phyloP scores from a whole-genome alignment of 2,797 vertebrate genomes.

The Rhodeus uyekii region DNA sequence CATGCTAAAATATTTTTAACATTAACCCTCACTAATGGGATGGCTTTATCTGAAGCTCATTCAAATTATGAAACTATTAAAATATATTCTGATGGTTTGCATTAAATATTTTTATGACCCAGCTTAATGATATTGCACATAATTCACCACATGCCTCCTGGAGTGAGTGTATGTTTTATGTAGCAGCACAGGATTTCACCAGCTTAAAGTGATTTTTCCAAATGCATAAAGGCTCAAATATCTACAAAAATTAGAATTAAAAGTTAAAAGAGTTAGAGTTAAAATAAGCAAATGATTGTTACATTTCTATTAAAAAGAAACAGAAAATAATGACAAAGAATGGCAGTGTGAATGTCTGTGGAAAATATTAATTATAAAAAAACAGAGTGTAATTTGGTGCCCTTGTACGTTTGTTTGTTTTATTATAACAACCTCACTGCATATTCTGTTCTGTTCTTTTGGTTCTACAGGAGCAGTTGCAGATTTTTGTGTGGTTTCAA shows the following conservation, averaged over 20 bases:
- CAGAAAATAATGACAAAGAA: neutral
- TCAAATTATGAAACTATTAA: neutral
- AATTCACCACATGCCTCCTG: neutral
- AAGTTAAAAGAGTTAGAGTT: no score
- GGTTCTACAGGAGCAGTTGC: neutral
- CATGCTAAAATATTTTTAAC: neutral
- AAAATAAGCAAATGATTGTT: neutral
- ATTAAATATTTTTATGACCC: neutral
- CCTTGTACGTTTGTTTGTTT: neutral
- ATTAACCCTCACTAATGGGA: slow-evolving; percentile 22
- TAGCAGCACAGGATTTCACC: slow-evolving; percentile 10
- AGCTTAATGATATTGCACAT: neutral
- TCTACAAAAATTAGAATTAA: neutral
- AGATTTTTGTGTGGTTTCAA: slow-evolving; percentile 8
- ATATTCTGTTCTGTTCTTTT: neutral
- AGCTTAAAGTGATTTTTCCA: slow-evolving; percentile 18
- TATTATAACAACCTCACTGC: neutral
- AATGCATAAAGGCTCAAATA: neutral
- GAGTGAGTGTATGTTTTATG: neutral
- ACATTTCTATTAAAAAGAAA: neutral
- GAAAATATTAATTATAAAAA: neutral
- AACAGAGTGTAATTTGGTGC: neutral
- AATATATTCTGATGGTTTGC: neutral
- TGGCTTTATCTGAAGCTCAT: neutral
- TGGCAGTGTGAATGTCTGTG: neutral